Evolutionary conservation across 2,113 vertebrate species (phyloP).

Genomic region (Taurulus bubalis): DNA sequence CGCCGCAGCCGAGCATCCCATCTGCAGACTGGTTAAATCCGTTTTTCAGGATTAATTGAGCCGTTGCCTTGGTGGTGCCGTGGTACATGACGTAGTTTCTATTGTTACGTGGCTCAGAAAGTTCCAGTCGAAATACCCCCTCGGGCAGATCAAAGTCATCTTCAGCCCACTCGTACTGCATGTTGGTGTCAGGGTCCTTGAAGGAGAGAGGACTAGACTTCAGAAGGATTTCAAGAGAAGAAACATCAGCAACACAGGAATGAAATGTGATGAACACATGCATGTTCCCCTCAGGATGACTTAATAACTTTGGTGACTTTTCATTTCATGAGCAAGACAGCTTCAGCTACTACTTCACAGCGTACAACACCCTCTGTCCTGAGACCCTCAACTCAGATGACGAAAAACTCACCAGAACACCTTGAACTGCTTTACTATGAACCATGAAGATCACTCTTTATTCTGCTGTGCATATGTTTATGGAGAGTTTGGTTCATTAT

Average conservation of each 20-base stretch:
- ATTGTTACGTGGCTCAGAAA: accelerated
- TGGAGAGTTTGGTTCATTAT: no score
- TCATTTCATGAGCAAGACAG: no score
- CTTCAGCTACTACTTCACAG: no score
- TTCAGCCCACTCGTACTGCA: constrained; percentile 55
- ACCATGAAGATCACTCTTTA: no score
- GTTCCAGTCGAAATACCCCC: accelerated
- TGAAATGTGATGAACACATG: not conserved
- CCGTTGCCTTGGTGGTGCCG: constrained; percentile 51
- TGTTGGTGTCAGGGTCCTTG: constrained; percentile 9
- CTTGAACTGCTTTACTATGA: not conserved
- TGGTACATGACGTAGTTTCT: constrained; percentile 79
- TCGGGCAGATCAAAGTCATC: constrained; percentile 28
- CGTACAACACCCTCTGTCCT: not conserved
- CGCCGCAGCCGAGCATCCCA: constrained; percentile 77
- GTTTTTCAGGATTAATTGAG: accelerated
- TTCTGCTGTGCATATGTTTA: no score
- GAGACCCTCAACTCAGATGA: not conserved
- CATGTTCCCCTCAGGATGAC: not conserved
- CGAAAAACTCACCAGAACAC: not conserved
- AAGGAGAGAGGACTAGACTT: accelerated
- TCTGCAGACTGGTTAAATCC: constrained; percentile 32
- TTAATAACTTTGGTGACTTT: not conserved
- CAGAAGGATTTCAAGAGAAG: not conserved
- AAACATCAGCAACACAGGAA: not conserved